These are phyloP conservation scores for Lampropteryx suffumata DNA, from an alignment of 2,888 invertebrate genomes.

Conservation along the genomic window DNA sequence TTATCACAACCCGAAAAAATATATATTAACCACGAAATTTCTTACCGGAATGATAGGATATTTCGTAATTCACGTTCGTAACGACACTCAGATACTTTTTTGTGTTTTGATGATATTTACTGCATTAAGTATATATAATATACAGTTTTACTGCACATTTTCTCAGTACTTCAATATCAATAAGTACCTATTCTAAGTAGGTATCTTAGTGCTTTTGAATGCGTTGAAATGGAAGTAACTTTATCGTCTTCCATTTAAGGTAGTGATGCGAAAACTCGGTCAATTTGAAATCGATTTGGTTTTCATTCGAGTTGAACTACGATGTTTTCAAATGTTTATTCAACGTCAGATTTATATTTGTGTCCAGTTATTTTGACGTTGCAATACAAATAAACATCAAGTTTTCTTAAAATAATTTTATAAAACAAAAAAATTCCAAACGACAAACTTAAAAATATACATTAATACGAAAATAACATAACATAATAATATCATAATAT, in stretches of 20 bases:
- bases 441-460: background rate
- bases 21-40: too few species aligned
- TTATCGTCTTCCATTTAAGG: constrained; percentile 24
- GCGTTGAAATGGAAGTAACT: constrained; percentile 30
- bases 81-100: too few species aligned
- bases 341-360: background rate
- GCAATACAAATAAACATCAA: too few species aligned
- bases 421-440: too few species aligned
- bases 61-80: too few species aligned
- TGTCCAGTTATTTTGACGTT: background rate
- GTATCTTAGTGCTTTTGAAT: constrained; percentile 23
- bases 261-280: constrained; percentile 29
- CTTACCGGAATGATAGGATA: too few species aligned
- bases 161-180: constrained; percentile 7
- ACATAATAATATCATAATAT: too few species aligned
- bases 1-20: too few species aligned
- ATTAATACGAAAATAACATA: too few species aligned
- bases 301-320: constrained; percentile 13
- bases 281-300: constrained; percentile 22
- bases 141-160: background rate
- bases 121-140: too few species aligned
- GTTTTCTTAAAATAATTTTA: too few species aligned
- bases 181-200: constrained; percentile 22
- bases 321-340: constrained; percentile 3
- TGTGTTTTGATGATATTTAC: too few species aligned